phyloP scores from a whole-genome alignment of 2,113 vertebrate genomes.

The Gnathonemus echidnorhynchus region DNA sequence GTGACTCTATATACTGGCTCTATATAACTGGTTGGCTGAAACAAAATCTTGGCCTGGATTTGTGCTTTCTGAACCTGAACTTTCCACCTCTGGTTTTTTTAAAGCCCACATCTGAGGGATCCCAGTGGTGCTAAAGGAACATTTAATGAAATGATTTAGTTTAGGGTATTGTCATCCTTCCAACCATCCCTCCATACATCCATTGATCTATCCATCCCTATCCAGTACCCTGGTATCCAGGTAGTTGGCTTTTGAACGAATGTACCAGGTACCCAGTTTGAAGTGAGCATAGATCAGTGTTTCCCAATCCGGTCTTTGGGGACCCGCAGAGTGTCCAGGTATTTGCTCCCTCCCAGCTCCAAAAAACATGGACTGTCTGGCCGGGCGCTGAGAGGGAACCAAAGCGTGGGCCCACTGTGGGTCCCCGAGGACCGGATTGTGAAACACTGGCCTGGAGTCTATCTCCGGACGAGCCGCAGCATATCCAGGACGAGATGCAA shows the following conservation, averaged over 20 bases:
- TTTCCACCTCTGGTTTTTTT: neutral
- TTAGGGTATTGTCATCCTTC: neutral
- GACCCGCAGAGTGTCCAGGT: neutral
- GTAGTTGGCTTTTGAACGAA: neutral
- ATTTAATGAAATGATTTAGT: neutral
- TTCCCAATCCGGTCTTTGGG: neutral
- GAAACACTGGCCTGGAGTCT: neutral
- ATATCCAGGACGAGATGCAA: neutral
- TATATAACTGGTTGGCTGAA: neutral
- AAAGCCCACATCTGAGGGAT: neutral
- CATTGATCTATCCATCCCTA: neutral
- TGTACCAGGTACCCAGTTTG: neutral
- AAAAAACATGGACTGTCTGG: neutral
- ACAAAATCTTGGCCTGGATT: neutral
- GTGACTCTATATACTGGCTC: too few species aligned
- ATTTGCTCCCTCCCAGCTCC: neutral
- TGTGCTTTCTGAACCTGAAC: neutral
- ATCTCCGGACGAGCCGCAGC: neutral
- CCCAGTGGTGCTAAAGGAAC: neutral
- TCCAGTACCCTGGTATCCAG: neutral
- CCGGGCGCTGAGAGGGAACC: neutral
- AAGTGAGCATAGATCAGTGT: neutral
- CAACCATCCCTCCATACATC: neutral
- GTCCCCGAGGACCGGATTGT: neutral
- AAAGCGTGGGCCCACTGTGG: neutral